These are phyloP conservation scores for Idaea biselata DNA, from an alignment of 2,888 invertebrate species.

Conservation along the genomic window DNA sequence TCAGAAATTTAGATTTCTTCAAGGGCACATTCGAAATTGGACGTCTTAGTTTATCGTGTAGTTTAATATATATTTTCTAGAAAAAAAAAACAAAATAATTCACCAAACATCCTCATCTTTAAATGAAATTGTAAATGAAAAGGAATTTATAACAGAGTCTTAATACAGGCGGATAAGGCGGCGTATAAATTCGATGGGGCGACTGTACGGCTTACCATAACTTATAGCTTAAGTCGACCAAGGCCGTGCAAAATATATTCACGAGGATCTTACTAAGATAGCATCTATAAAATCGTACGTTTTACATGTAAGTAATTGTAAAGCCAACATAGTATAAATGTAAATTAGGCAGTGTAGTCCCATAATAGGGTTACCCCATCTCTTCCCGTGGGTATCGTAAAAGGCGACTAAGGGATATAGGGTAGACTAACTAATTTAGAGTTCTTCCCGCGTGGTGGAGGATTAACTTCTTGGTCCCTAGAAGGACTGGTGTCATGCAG, in stretches of 20 bases:
- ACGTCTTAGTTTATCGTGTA: neutral
- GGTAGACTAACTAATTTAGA: too few relatives aligned
- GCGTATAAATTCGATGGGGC: neutral
- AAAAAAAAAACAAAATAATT: neutral
- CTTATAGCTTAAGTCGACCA: neutral
- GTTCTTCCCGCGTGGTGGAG: too few relatives aligned
- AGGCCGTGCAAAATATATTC: neutral
- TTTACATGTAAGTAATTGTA: neutral
- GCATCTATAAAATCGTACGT: neutral
- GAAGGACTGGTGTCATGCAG: too few relatives aligned
- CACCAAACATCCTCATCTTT: neutral
- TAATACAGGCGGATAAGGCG: neutral
- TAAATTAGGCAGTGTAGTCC: too few relatives aligned
- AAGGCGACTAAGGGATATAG: too few relatives aligned
- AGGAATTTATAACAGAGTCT: neutral
- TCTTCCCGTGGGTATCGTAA: too few relatives aligned
- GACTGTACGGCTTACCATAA: constrained; percentile 1
- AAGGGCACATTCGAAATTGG: too few relatives aligned
- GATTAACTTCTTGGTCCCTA: too few relatives aligned
- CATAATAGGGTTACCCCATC: too few relatives aligned
- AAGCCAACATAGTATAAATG: neutral
- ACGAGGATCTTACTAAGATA: neutral
- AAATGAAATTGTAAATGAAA: neutral
- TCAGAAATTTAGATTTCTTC: too few relatives aligned
- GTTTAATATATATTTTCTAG: too few relatives aligned